Conservation (phyloP, 2,113 vertebrate species). For the Fulmarus glacialis region DNA sequence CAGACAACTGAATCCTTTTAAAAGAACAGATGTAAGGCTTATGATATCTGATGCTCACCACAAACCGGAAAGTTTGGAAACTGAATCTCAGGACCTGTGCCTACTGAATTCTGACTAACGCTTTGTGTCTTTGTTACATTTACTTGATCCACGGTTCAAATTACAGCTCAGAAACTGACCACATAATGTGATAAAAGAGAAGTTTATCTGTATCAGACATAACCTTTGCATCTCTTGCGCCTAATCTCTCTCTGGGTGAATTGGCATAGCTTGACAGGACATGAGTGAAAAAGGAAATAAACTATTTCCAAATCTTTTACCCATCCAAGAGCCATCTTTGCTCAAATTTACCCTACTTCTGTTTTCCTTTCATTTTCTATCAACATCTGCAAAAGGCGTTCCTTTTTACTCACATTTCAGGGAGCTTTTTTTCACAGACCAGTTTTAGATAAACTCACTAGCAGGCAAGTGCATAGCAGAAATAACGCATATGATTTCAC, state of each 20-base stretch:
- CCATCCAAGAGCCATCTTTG: neutral
- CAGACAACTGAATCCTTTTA: neutral
- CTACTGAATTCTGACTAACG: slow-evolving; percentile 23
- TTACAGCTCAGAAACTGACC: slow-evolving; percentile 26
- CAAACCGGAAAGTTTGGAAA: slow-evolving; percentile 65
- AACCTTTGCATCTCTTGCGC: neutral
- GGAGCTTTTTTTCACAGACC: neutral
- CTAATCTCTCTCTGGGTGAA: neutral
- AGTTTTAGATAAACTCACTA: neutral
- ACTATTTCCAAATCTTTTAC: neutral
- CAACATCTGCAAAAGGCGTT: neutral
- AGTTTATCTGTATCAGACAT: neutral
- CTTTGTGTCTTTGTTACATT: slow-evolving; percentile 10
- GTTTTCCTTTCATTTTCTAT: neutral
- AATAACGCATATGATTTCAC: neutral
- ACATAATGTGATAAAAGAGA: neutral
- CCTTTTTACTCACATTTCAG: neutral
- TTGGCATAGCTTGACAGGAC: neutral
- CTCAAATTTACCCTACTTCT: neutral
- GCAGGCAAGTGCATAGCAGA: neutral
- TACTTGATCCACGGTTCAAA: neutral
- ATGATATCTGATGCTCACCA: slow-evolving; percentile 17
- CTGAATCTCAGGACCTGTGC: slow-evolving; percentile 6
- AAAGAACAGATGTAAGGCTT: neutral
- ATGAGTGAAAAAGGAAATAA: neutral